These are phyloP conservation scores for Podarcis lilfordi DNA, from an alignment of 2,797 vertebrate genomes.

Conservation along the genomic window DNA sequence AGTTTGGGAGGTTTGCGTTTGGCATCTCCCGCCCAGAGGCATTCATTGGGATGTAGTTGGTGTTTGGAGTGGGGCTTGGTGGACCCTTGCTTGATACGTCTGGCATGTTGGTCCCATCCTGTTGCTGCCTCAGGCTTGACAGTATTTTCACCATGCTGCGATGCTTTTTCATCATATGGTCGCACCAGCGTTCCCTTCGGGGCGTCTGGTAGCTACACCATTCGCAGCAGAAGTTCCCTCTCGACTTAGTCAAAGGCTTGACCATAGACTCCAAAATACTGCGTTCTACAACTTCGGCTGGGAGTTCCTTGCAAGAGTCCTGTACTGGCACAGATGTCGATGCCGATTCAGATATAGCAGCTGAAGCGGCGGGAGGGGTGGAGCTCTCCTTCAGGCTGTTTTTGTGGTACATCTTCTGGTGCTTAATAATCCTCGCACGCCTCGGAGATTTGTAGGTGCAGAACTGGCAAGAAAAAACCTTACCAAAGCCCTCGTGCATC, in stretches of 20 bases:
- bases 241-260: constrained; percentile 79
- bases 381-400: constrained; percentile 79
- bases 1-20: constrained; percentile 75
- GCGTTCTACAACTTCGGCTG: constrained; percentile 80
- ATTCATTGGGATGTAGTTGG: constrained; percentile 81
- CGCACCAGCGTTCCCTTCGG: constrained; percentile 91
- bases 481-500: constrained; percentile 90
- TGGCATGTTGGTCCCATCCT: constrained; percentile 80
- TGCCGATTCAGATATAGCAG: constrained; percentile 78
- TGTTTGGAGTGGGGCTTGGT: constrained; percentile 83
- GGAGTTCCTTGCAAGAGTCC: constrained; percentile 82
- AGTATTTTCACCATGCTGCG: constrained; percentile 95
- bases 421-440: constrained; percentile 92
- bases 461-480: constrained; percentile 95
- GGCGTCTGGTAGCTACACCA: constrained; percentile 97
- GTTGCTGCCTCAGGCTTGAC: constrained; percentile 84
- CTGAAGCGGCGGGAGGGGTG: constrained; percentile 66
- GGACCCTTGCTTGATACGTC: constrained; percentile 84
- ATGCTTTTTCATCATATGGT: constrained; percentile 97
- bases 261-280: constrained; percentile 82
- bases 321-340: constrained; percentile 81
- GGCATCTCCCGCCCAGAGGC: constrained; percentile 80
- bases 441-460: constrained; percentile 97
- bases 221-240: constrained; percentile 93
- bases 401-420: constrained; percentile 96